Conservation (phyloP, 2,888 invertebrate species). For the Ischnus inquisitorius region DNA sequence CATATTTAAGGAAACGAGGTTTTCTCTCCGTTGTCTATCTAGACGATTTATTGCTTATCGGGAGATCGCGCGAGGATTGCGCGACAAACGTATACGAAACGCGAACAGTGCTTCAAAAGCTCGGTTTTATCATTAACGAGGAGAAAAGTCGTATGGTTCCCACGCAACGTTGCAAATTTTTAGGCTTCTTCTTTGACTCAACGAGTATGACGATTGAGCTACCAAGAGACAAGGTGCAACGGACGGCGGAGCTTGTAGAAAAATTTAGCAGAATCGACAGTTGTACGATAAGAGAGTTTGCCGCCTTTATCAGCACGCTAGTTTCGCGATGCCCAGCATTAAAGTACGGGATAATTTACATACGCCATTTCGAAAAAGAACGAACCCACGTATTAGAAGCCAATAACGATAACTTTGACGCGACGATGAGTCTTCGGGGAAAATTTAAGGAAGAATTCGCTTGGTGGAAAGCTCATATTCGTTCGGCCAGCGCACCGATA, state of each 20-base stretch:
- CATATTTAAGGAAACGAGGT: slow-evolving; percentile 31
- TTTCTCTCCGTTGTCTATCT: slow-evolving; percentile 43
- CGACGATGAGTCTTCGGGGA: slow-evolving; percentile 7
- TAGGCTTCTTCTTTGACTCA: slow-evolving; percentile 47
- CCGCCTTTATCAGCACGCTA: slow-evolving; percentile 42
- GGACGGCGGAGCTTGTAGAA: slow-evolving; percentile 1
- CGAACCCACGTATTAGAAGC: slow-evolving; percentile 27
- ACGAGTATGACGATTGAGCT: slow-evolving; percentile 49
- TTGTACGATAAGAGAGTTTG: slow-evolving; percentile 49
- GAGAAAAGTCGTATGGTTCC: slow-evolving; percentile 38
- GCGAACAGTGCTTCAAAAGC: slow-evolving; percentile 23
- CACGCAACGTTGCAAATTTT: slow-evolving; percentile 42
- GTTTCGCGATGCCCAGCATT: slow-evolving; percentile 40
- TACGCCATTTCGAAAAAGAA: slow-evolving; percentile 39
- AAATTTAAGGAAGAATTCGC: slow-evolving; percentile 39
- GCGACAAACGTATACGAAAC: slow-evolving; percentile 11
- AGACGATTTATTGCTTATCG: slow-evolving; percentile 51
- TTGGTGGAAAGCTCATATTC: slow-evolving; percentile 34
- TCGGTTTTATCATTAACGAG: slow-evolving; percentile 59
- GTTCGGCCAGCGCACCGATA: slow-evolving; percentile 19
- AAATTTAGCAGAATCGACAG: slow-evolving; percentile 11
- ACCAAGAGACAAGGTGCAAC: slow-evolving; percentile 30
- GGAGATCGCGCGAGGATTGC: slow-evolving; percentile 17
- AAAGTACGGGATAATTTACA: slow-evolving; percentile 41
- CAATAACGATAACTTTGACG: slow-evolving; percentile 40